phyloP scores from a whole-genome alignment of 30 jellyfish, hydroid and myxozoan species.

The Haliclystus octoradiatus region DNA sequence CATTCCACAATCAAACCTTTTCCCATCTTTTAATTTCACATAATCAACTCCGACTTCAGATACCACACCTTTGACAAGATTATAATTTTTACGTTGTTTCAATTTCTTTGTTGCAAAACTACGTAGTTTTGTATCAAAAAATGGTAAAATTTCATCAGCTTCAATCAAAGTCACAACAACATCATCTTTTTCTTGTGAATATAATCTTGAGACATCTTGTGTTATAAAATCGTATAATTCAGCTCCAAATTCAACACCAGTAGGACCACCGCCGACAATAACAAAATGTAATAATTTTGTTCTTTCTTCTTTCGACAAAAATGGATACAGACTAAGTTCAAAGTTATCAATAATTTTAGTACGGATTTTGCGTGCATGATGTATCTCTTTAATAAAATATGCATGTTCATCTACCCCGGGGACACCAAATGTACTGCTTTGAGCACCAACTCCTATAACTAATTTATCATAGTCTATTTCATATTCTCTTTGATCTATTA shows the following conservation, averaged over 20 bases:
- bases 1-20: slow-evolving; percentile 62
- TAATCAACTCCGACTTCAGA: slow-evolving; percentile 64
- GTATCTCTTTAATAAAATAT: slow-evolving; percentile 72
- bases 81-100: slow-evolving; percentile 47
- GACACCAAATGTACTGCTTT: slow-evolving; percentile 78
- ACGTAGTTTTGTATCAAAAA: slow-evolving; percentile 71
- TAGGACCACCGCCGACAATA: slow-evolving; percentile 99
- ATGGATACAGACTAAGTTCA: slow-evolving; percentile 77
- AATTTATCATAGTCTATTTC: slow-evolving; percentile 57
- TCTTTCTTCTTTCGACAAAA: slow-evolving; percentile 51
- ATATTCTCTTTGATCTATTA: slow-evolving; percentile 30
- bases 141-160: slow-evolving; percentile 84
- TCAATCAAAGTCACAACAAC: slow-evolving; percentile 86
- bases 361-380: slow-evolving; percentile 88
- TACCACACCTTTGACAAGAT: slow-evolving; percentile 56
- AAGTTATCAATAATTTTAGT: slow-evolving; percentile 67
- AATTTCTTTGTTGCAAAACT: slow-evolving; percentile 66
- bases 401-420: slow-evolving; percentile 93
- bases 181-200: slow-evolving; percentile 71
- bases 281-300: slow-evolving; percentile 71
- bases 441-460: slow-evolving; percentile 92
- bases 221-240: slow-evolving; percentile 93
- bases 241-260: slow-evolving; percentile 99
- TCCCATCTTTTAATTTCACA: slow-evolving; percentile 76
- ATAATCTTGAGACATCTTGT: slow-evolving; percentile 79